phyloP scores from a whole-genome alignment of 2,113 vertebrate species.

The Danio rerio region DNA sequence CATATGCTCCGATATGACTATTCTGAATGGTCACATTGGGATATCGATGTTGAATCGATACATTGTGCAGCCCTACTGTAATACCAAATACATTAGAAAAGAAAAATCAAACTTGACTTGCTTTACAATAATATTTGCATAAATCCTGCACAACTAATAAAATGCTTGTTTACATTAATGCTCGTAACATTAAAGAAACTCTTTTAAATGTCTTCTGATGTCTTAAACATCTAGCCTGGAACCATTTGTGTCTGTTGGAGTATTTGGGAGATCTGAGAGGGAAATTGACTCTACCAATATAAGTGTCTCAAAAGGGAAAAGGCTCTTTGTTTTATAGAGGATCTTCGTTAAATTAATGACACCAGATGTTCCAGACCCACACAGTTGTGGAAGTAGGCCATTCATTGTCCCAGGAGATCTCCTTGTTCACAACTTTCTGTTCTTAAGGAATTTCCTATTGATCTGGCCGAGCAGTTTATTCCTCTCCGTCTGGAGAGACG shows the following conservation, averaged over 20 bases:
- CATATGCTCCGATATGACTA: too few species aligned
- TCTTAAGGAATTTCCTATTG: conserved; percentile 58
- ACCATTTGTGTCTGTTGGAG: conserved; percentile 27
- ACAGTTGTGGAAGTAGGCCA: conserved; percentile 46
- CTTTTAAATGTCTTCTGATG: conserved; percentile 4
- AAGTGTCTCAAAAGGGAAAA: conserved; percentile 24
- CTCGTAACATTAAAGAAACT: not conserved
- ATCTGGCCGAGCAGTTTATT: conserved; percentile 49
- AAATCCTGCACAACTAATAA: not conserved
- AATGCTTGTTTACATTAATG: not conserved
- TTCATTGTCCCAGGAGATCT: conserved; percentile 36
- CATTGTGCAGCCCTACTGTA: too few species aligned
- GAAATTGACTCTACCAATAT: conserved; percentile 33
- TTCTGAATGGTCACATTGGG: too few species aligned
- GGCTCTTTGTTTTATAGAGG: conserved; percentile 38
- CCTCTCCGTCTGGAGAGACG: conserved; percentile 17
- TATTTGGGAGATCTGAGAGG: conserved; percentile 20
- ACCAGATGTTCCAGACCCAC: conserved; percentile 47
- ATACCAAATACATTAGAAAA: not conserved
- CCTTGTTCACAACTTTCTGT: conserved; percentile 48
- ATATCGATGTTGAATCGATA: too few species aligned
- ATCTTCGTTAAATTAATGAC: conserved; percentile 36
- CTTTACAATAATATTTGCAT: too few species aligned
- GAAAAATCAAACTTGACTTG: not conserved
- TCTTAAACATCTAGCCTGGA: conserved; percentile 26